Evolutionary conservation across 2,113 vertebrate genomes (phyloP).

Genomic region (Platysternon megacephalum): DNA sequence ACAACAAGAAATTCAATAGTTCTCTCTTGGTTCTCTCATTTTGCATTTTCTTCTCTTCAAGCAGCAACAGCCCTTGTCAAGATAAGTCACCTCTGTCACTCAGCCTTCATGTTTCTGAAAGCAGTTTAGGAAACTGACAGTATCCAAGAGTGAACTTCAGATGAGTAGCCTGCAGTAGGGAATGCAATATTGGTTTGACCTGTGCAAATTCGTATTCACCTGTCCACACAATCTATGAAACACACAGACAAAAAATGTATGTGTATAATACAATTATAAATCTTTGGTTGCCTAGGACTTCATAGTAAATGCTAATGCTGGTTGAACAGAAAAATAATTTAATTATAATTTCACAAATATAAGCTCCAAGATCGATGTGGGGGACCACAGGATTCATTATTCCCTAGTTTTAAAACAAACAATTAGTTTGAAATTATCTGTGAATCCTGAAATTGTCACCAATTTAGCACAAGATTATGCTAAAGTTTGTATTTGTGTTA

Average conservation of each 20-base stretch:
- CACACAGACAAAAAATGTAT: neutral
- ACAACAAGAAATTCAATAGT: neutral
- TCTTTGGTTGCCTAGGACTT: fast-evolving
- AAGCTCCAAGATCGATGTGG: neutral
- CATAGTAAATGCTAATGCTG: neutral
- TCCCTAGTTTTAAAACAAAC: neutral
- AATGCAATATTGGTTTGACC: neutral
- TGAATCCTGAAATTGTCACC: neutral
- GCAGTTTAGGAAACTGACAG: neutral
- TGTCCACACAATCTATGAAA: neutral
- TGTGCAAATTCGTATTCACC: neutral
- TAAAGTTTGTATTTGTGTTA: neutral
- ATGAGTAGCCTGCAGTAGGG: neutral
- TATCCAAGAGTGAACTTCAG: neutral
- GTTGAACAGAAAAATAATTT: fast-evolving
- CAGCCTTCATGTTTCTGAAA: conserved; percentile 20
- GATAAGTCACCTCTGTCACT: conserved; percentile 8
- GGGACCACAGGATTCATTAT: neutral
- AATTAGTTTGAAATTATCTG: neutral
- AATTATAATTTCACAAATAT: neutral
- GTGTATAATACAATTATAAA: neutral
- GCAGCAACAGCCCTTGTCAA: neutral
- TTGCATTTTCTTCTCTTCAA: neutral
- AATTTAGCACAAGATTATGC: neutral
- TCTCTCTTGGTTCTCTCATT: neutral